Percentiles rank a stretch among this genome's conserved stretches.
phyloP scores from a whole-genome alignment of 37 sponge, comb jelly and placozoan species.

The Chondrilla cf. caribensis region DNA sequence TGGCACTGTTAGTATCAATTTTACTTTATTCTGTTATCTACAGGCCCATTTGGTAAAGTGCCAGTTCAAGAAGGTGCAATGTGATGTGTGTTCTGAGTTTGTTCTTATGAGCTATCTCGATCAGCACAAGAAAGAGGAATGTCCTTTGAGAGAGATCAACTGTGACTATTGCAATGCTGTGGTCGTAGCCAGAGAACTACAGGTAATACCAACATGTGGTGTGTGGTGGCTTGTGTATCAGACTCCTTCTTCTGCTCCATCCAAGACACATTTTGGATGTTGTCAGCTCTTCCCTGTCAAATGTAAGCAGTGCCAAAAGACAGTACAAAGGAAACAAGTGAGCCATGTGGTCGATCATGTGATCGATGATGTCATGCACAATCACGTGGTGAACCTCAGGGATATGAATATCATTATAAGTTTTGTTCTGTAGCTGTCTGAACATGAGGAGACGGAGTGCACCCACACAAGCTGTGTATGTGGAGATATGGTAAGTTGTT shows the following conservation, averaged over 20 bases:
- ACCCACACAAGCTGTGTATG: background rate
- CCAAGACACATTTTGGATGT: no score
- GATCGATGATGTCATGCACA: no score
- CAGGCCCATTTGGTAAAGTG: conserved; percentile 41
- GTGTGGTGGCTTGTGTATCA: no score
- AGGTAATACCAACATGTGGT: background rate
- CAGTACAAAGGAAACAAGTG: no score
- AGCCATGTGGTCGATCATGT: no score
- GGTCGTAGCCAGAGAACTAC: background rate
- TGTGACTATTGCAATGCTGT: conserved; percentile 6
- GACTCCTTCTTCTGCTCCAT: no score
- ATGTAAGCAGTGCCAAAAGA: no score
- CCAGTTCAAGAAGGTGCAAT: conserved; percentile 35
- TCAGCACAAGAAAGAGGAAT: conserved; percentile 33
- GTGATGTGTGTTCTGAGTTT: conserved; percentile 34
- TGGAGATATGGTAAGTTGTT: background rate
- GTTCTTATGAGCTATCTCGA: conserved; percentile 16
- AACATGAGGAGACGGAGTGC: background rate
- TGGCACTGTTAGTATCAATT: no score
- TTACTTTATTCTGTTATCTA: background rate
- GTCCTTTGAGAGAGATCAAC: conserved; percentile 11
- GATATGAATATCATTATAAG: conserved; percentile 3
- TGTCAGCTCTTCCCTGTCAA: no score
- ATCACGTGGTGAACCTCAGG: no score
- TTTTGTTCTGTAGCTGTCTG: background rate